Evolutionary conservation across 2,888 invertebrate species (phyloP).

Genomic region (Steromphala cineraria): DNA sequence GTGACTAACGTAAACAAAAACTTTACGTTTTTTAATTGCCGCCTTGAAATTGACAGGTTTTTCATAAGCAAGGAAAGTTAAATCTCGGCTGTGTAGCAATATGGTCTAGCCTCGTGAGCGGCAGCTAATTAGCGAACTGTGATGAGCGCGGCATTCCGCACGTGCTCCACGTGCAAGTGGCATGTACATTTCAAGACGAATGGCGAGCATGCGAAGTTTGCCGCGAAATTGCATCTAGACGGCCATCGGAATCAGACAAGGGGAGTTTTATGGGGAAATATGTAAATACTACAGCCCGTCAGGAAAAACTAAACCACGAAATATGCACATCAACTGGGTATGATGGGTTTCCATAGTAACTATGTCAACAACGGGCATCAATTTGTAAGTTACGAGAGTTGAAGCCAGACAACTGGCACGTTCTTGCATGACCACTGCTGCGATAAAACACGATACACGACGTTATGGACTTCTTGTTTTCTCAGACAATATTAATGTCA

Average conservation of each 20-base stretch:
- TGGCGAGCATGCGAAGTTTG: slow-evolving; percentile 20
- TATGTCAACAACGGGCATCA: slow-evolving; percentile 5
- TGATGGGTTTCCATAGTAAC: slow-evolving; percentile 4
- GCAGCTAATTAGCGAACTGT: slow-evolving; percentile 15
- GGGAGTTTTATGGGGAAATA: slow-evolving; percentile 17
- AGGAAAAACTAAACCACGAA: neutral
- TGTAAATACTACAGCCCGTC: slow-evolving; percentile 14
- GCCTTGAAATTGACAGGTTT: too few relatives aligned
- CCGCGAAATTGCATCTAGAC: slow-evolving; percentile 18
- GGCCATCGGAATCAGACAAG: neutral
- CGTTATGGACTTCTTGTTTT: too few relatives aligned
- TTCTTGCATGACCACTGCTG: too few relatives aligned
- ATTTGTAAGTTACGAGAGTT: neutral
- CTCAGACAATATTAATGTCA: too few relatives aligned
- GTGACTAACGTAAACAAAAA: too few relatives aligned
- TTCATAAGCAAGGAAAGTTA: too few relatives aligned
- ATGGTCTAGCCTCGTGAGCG: neutral
- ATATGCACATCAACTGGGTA: slow-evolving; percentile 14
- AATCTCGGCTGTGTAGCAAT: too few relatives aligned
- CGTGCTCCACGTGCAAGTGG: slow-evolving; percentile 17
- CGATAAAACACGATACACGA: too few relatives aligned
- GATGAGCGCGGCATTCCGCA: slow-evolving; percentile 23
- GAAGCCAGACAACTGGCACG: neutral
- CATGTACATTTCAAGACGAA: slow-evolving; percentile 26
- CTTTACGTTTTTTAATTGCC: too few relatives aligned